These are phyloP conservation scores for Bombus difficillimus DNA, from an alignment of 1,140 invertebrate genomes.

Conservation along the genomic window DNA sequence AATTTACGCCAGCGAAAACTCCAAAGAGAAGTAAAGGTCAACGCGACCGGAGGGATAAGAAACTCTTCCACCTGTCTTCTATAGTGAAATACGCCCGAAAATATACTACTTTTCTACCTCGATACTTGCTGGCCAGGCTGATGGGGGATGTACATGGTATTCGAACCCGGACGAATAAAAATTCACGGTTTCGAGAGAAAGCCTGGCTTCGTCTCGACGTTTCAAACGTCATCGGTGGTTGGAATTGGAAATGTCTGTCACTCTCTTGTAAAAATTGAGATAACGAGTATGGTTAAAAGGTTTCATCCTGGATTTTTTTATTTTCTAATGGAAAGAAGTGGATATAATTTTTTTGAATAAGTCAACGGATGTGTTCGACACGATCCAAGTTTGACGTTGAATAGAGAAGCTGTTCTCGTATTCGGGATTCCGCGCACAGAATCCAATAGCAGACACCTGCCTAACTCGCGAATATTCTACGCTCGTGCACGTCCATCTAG, in stretches of 20 bases:
- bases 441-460: slow-evolving; percentile 42
- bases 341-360: slow-evolving; percentile 23
- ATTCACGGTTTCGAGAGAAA: not conserved
- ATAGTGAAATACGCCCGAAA: not conserved
- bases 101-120: no score
- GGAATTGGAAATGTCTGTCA: not conserved
- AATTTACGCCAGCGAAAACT: not conserved
- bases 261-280: not conserved
- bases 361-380: not conserved
- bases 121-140: no score
- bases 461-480: slow-evolving; percentile 32
- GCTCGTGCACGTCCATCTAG: slow-evolving; percentile 30
- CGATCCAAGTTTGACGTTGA: not conserved
- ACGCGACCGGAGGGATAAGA: not conserved
- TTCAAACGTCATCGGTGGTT: not conserved
- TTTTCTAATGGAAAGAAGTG: not conserved
- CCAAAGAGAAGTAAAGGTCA: not conserved
- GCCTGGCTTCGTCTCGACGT: not conserved
- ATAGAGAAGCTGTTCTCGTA: not conserved
- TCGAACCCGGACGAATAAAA: not conserved
- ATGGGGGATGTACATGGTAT: not conserved
- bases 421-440: slow-evolving; percentile 32
- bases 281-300: not conserved
- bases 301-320: not conserved
- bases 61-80: not conserved